These are phyloP conservation scores for Drosophila tripunctata DNA, from an alignment of 2,888 invertebrate genomes.

Conservation along the genomic window DNA sequence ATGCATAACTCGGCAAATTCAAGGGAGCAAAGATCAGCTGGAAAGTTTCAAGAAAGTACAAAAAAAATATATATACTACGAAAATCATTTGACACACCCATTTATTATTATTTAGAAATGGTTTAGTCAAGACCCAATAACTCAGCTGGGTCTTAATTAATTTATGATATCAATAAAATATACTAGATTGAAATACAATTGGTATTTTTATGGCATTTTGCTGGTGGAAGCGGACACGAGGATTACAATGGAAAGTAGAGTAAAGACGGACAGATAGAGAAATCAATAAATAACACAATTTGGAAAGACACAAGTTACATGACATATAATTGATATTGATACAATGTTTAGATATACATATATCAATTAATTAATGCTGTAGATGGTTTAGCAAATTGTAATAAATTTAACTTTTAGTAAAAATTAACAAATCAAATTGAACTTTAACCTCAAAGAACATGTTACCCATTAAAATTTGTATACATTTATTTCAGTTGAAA, in stretches of 20 bases:
- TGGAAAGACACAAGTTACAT: too few relatives aligned
- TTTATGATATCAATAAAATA: slow-evolving; percentile 20
- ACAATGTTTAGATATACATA: neutral
- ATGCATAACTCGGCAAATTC: slow-evolving; percentile 3
- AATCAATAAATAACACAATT: slow-evolving; percentile 7
- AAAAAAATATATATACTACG: neutral
- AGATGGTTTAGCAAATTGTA: too few relatives aligned
- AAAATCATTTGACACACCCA: slow-evolving; percentile 34
- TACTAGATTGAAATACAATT: slow-evolving; percentile 21
- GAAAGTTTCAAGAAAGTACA: slow-evolving; percentile 15
- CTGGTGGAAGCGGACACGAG: slow-evolving; percentile 6
- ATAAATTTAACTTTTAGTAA: too few relatives aligned
- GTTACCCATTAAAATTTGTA: too few relatives aligned
- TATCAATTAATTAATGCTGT: too few relatives aligned
- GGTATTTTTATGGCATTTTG: slow-evolving; percentile 22
- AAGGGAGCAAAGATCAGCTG: slow-evolving; percentile 9
- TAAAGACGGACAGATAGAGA: too few relatives aligned
- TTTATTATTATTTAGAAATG: slow-evolving; percentile 19
- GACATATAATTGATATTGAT: slow-evolving; percentile 10
- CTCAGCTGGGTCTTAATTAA: slow-evolving; percentile 24
- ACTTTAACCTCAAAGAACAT: too few relatives aligned
- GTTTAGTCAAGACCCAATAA: slow-evolving; percentile 20
- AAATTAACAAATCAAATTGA: too few relatives aligned
- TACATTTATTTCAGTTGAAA: too few relatives aligned
- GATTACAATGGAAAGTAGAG: neutral